Base-by-base conservation (phyloP, 2,113 vertebrate genomes). In the Sinocyclocheilus anshuiensis region DNA sequence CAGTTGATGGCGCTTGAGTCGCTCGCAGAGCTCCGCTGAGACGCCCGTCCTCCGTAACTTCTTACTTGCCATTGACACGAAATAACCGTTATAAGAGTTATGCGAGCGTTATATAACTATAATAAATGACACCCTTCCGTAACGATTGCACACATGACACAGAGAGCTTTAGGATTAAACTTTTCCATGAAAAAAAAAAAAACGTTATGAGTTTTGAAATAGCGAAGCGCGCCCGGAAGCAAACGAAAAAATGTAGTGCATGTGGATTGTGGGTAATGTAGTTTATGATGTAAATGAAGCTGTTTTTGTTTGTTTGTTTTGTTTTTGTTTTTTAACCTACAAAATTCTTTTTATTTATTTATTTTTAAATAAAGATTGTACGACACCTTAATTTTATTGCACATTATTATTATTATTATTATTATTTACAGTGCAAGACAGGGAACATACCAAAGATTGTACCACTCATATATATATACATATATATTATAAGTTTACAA, bases 41-140 rank as follows among this genome's bases (percentile, higher is more conserved):
- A 96, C 90, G 13, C 87, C 93, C 59, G 93, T 91, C 92, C 96
- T 93, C 90, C 93, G 93, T 33, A 96, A 87, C 83, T 95, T 96
- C 92, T 94, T 96, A 87, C 88, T 87, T 85, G 94, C 89, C 96
- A 96, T 86, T 26, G 12, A 63, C 5, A 50, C 26, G 36, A 75
- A n/a, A 24, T 1, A 29, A 11, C 91, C 88, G 20, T 84, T 86
- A 77, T 15, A 61, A 20, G 76, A 81, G 6, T 45, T 76, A 63
- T 29, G n/a, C 9, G 1, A 20, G 0, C 13, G n/a, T 53, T 16
- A 10, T 77, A 20, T 33, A 55, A 33, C 57, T 22, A 59, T 20
- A 55, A 20, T 20, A 20, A 55, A 55, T 55, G 5, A 55, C 53
- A 55, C 53, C 18, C 3, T 77, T 29, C 8, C 15, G 24, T 55